phyloP scores from a whole-genome alignment of 2,113 vertebrate species.

The Strix aluco region DNA sequence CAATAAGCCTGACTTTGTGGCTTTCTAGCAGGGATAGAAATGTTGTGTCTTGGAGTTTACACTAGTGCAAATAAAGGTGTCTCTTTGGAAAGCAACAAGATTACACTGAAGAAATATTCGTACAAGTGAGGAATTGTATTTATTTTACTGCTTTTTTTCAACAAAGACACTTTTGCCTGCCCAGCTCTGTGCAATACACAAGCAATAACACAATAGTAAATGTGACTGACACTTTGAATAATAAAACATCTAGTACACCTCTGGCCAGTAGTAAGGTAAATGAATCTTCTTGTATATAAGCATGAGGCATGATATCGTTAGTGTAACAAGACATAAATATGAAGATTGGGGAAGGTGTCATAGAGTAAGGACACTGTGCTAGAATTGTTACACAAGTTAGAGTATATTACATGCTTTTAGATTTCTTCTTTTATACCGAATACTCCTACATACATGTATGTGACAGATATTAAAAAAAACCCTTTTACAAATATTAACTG shows the following conservation, averaged over 20 bases:
- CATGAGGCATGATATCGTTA: not conserved
- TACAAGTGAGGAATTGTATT: not conserved
- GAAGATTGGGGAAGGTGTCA: not conserved
- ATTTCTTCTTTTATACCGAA: not conserved
- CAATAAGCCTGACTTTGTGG: not conserved
- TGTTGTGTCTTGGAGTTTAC: not conserved
- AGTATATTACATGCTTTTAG: not conserved
- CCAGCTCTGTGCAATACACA: not conserved
- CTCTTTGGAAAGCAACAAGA: not conserved
- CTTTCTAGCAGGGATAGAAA: not conserved
- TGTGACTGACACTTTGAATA: not conserved
- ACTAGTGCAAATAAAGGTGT: not conserved
- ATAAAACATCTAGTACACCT: not conserved
- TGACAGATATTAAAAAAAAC: not conserved
- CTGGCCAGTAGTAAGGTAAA: not conserved
- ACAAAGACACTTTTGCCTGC: not conserved
- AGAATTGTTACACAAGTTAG: not conserved
- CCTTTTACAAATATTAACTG: not conserved
- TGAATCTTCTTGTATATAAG: not conserved
- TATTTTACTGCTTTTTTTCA: not conserved
- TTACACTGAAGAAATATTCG: rapidly evolving
- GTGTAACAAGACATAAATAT: not conserved
- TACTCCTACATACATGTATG: not conserved
- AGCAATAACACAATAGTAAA: not conserved
- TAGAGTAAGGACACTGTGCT: not conserved